phyloP scores from a whole-genome alignment of 2,888 invertebrate species.

The Melieria omissa region DNA sequence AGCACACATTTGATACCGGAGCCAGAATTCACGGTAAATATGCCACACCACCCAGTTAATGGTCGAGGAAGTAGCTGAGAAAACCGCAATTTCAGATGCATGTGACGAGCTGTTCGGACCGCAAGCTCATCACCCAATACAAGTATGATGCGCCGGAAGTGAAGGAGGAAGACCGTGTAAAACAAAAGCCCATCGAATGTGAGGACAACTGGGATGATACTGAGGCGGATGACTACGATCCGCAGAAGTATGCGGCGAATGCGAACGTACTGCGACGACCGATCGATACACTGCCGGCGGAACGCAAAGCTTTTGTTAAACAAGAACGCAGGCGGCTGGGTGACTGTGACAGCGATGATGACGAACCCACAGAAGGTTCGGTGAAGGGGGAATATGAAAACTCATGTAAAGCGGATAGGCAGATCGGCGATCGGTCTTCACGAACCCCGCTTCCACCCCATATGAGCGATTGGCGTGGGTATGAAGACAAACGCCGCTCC shows the following conservation, averaged over 20 bases:
- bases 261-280: slow-evolving; percentile 54
- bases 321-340: slow-evolving; percentile 54
- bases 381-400: background rate
- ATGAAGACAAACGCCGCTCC: slow-evolving; percentile 14
- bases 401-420: background rate
- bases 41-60: background rate
- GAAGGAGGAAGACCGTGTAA: slow-evolving; percentile 43
- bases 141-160: slow-evolving; percentile 40
- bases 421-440: background rate
- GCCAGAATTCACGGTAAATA: slow-evolving; percentile 62
- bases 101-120: slow-evolving; percentile 48
- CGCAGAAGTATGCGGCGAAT: slow-evolving; percentile 48
- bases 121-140: slow-evolving; percentile 48
- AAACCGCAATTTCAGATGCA: slow-evolving; percentile 46
- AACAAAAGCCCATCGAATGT: slow-evolving; percentile 47
- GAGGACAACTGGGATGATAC: slow-evolving; percentile 51
- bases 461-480: background rate
- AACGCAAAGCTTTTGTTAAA: slow-evolving; percentile 57
- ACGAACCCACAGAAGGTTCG: background rate
- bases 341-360: slow-evolving; percentile 42
- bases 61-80: background rate
- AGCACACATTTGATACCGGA: slow-evolving; percentile 69
- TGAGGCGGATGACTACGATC: slow-evolving; percentile 56
- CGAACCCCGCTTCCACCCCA: background rate
- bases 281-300: slow-evolving; percentile 51